Evolutionary conservation across 2,888 invertebrate genomes (phyloP), one percentile per base, ranked within the genome.

Genomic region (Heteromyza rotundicornis): DNA sequence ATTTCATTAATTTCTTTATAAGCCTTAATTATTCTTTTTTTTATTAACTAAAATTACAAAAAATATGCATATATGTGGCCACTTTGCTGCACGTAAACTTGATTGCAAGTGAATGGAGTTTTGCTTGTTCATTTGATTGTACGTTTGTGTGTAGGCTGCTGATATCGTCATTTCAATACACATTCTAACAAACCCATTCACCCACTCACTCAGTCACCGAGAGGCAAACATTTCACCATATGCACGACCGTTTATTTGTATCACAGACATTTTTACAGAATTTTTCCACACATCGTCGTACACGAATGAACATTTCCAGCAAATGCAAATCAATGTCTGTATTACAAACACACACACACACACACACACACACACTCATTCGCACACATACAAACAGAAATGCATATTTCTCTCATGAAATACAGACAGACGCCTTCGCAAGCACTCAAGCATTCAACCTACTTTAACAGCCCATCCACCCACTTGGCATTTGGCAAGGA

Each of bases 251-350:
- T 61, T 55, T 24, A 47, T 58, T 44, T 57, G 35, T 47, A 44
- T 52, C 52, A 60, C 40, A 53, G 51, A 69, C 64, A 62, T 61
- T 59, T 64, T 59, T 59, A 64, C 53, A 60, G 62, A 59, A 64
- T 59, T 52, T 64, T 63, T 24, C 10, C 27, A 54, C 53, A 50
- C 40, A 57, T 22, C 16, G 50, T 23, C 17, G 36, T 24, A 20
- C 35, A 23, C 40, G 16, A 3, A n/a, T 3, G 40, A 3, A 40
- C n/a, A 40, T 40, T 40, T 10, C n/a, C 40, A 40, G 27, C 14
- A 27, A 44, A 56, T 56, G 49, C 50, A 52, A 54, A 54, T 17
- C 24, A 60, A 60, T 54, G 47, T 22, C 23, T 52, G 20, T 24
- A 40, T 47, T 47, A 47, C 19, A 19, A 3, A 23, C 60, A 50